These are phyloP conservation scores for Sphaerodactylus townsendi DNA, from an alignment of 2,113 vertebrate genomes.

Conservation along the genomic window DNA sequence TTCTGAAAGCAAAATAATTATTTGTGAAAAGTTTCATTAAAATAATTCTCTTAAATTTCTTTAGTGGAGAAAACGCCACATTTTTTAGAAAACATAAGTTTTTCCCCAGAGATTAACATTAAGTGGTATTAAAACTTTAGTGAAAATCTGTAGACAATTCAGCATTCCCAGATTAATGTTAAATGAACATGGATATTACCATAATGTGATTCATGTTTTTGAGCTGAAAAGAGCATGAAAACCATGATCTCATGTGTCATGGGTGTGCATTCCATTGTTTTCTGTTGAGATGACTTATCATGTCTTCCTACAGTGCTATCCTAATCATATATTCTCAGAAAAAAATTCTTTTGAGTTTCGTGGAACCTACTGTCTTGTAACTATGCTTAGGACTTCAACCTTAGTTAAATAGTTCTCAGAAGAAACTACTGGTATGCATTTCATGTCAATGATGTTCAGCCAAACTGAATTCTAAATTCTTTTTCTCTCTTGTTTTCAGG, in stretches of 20 bases:
- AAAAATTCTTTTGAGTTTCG: too few species aligned
- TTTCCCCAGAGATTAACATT: not conserved
- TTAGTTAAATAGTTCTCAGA: not conserved
- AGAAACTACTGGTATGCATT: not conserved
- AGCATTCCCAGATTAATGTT: not conserved
- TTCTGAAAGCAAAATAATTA: not conserved
- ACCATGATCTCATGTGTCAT: not conserved
- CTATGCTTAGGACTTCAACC: too few species aligned
- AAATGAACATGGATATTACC: not conserved
- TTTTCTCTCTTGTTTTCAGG: conserved; percentile 77
- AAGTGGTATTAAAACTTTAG: not conserved
- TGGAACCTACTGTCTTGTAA: too few species aligned
- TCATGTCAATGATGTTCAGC: not conserved
- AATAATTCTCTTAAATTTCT: not conserved
- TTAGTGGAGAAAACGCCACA: too few species aligned
- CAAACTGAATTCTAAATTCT: conserved; percentile 7
- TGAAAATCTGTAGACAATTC: not conserved
- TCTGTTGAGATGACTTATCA: not conserved
- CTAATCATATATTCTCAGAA: too few species aligned
- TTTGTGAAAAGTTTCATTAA: too few species aligned
- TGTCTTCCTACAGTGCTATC: too few species aligned
- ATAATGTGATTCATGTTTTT: not conserved
- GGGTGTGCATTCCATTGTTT: not conserved
- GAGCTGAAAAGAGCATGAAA: not conserved
- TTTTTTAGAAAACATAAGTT: too few species aligned